Conservation (phyloP, 1,140 invertebrate species). For the Bombus soroeensis region DNA sequence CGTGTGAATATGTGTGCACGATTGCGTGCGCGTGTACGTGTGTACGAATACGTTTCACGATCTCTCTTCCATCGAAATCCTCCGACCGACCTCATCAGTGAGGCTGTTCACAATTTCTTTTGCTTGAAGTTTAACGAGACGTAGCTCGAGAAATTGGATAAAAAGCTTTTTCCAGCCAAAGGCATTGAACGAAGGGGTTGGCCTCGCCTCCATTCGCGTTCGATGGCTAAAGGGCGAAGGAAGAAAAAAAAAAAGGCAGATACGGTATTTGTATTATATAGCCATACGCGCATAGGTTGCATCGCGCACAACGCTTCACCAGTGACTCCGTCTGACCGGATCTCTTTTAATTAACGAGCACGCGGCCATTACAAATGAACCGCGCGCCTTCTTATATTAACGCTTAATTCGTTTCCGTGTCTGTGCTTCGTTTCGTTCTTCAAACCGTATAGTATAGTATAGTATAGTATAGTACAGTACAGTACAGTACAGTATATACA, state of each 20-base stretch:
- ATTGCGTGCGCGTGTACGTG: neutral
- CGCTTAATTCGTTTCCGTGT: constrained; percentile 69
- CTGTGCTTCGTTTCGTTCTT: constrained; percentile 6
- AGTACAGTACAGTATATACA: too few species aligned
- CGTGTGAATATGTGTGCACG: neutral
- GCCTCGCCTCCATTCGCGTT: constrained; percentile 36
- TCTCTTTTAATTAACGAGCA: constrained; percentile 76
- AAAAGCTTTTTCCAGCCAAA: constrained; percentile 76
- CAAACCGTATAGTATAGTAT: neutral
- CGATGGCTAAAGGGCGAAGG: constrained; percentile 42
- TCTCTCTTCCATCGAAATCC: constrained; percentile 52
- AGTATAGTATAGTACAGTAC: neutral
- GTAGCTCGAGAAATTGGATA: constrained; percentile 81
- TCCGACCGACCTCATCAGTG: constrained; percentile 57
- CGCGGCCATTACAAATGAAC: constrained; percentile 72
- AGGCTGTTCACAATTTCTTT: constrained; percentile 73
- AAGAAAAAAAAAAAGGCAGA: constrained; percentile 1
- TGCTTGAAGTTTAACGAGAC: constrained; percentile 80
- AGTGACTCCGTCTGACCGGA: constrained; percentile 28
- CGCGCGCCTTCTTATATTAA: constrained; percentile 72
- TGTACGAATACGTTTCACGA: constrained; percentile 10
- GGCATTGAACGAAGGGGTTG: constrained; percentile 35
- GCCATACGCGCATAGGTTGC: neutral
- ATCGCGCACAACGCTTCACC: neutral
- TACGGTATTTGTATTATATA: constrained; percentile 19